Percentiles rank a stretch among this genome's conserved stretches.
Conservation (phyloP, 1,140 invertebrate species). For the Zaprionus taronus region DNA sequence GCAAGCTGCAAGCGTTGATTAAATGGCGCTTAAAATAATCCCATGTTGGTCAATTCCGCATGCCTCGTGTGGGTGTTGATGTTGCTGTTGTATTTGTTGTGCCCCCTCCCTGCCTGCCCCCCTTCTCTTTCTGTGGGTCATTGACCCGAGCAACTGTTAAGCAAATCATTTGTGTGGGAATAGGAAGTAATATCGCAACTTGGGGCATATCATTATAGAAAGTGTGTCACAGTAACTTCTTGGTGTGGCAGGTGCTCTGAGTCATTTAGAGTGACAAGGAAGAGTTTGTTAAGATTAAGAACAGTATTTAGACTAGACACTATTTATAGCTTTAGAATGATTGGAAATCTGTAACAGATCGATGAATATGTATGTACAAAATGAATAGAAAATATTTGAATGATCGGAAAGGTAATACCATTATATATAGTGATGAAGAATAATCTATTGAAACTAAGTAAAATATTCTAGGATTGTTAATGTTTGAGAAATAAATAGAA, state of each 20-base stretch:
- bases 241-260: neutral
- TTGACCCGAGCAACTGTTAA: constrained; percentile 21
- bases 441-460: too few relatives aligned
- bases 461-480: too few relatives aligned
- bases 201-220: constrained; percentile 11
- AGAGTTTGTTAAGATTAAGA: neutral
- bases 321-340: neutral
- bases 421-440: too few relatives aligned
- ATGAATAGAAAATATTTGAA: neutral
- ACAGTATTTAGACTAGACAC: neutral
- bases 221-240: neutral
- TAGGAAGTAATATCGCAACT: constrained; percentile 1
- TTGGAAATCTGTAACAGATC: too few relatives aligned
- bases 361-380: neutral
- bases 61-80: constrained; percentile 54
- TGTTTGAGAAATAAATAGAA: too few relatives aligned
- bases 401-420: too few relatives aligned
- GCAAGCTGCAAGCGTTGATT: constrained; percentile 73
- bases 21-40: constrained; percentile 75
- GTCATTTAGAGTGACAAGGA: neutral
- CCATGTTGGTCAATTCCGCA: constrained; percentile 69
- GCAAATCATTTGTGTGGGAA: constrained; percentile 19
- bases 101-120: neutral
- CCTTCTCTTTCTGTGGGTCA: constrained; percentile 32
- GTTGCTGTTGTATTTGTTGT: neutral